Evolutionary conservation across 2,113 vertebrate genomes (phyloP).

Genomic region (Nesoenas mayeri): DNA sequence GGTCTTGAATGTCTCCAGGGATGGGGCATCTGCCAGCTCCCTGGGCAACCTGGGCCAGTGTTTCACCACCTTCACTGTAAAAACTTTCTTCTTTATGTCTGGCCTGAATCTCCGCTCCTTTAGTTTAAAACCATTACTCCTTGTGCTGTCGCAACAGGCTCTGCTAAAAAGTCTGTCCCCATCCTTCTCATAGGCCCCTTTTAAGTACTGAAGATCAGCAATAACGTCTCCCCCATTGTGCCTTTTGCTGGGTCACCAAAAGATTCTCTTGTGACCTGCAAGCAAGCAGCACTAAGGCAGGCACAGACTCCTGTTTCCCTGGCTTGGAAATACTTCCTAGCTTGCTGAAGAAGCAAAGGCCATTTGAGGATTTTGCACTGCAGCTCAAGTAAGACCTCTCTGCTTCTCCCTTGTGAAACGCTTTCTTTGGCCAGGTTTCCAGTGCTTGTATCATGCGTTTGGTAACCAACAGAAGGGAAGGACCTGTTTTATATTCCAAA

Average conservation of each 20-base stretch:
- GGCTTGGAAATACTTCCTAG: not conserved
- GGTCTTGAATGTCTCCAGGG: not conserved
- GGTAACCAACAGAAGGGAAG: not conserved
- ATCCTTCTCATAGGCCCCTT: too few species aligned
- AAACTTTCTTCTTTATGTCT: too few species aligned
- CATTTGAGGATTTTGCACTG: not conserved
- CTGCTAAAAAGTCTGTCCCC: too few species aligned
- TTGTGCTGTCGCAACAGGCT: too few species aligned
- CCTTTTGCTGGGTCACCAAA: too few species aligned
- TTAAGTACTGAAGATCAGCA: too few species aligned
- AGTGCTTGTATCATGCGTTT: not conserved
- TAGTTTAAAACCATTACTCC: too few species aligned
- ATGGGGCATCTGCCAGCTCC: too few species aligned
- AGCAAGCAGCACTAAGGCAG: too few species aligned
- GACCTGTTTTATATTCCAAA: not conserved
- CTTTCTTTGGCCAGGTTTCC: not conserved
- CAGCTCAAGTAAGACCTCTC: not conserved
- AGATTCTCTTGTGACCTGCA: too few species aligned
- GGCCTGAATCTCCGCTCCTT: too few species aligned
- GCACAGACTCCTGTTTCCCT: not conserved
- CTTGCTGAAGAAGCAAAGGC: not conserved
- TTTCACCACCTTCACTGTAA: not conserved
- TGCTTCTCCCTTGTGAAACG: not conserved
- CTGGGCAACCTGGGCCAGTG: not conserved
- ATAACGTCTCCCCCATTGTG: too few species aligned